Conservation (phyloP, 1,140 invertebrate genomes). For the Bombus terrestris region DNA sequence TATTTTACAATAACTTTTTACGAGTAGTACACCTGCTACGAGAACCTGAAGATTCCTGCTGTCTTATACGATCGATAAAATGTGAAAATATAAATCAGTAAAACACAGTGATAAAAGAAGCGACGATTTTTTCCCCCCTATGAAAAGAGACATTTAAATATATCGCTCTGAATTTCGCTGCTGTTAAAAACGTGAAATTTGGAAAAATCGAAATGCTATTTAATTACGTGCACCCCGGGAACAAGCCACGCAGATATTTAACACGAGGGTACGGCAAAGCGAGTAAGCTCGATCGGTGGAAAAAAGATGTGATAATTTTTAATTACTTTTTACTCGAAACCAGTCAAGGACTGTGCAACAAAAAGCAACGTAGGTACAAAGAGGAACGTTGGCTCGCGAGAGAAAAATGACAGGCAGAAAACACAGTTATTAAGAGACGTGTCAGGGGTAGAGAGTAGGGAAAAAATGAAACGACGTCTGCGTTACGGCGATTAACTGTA, state of each 20-base stretch:
- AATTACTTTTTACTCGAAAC: not conserved
- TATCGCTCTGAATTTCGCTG: no score
- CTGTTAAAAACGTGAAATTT: no score
- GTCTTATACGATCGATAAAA: no score
- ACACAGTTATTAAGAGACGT: slow-evolving; percentile 24
- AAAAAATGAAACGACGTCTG: slow-evolving; percentile 36
- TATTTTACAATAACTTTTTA: no score
- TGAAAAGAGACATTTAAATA: no score
- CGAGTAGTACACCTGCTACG: no score
- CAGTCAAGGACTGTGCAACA: not conserved
- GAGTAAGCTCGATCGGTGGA: not conserved
- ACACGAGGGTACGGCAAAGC: not conserved
- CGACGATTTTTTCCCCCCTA: no score
- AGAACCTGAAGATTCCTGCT: no score
- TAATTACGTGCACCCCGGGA: not conserved
- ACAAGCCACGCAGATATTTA: not conserved
- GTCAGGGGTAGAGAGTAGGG: not conserved
- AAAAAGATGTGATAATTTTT: not conserved
- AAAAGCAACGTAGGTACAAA: not conserved
- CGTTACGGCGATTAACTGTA: slow-evolving; percentile 47
- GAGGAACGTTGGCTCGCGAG: not conserved
- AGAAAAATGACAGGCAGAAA: slow-evolving; percentile 3
- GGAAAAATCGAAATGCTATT: not conserved
- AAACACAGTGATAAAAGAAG: no score
- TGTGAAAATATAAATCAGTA: no score